Evolutionary conservation across 2,113 vertebrate species (phyloP).

Genomic region (Gasterosteus aculeatus): DNA sequence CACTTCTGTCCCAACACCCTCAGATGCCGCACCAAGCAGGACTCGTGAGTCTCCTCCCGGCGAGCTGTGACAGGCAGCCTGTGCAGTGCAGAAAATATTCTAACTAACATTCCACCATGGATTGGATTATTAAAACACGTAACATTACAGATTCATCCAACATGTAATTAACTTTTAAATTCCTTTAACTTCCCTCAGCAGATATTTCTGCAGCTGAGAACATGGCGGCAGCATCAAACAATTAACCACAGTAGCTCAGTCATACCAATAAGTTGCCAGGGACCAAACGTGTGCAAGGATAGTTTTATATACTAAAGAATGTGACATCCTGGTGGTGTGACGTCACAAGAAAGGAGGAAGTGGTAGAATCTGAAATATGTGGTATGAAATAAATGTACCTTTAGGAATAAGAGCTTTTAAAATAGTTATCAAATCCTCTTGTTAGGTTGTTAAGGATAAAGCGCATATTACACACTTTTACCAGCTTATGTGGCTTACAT

Average conservation of each 20-base stretch:
- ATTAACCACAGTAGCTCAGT: neutral
- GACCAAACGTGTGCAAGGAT: neutral
- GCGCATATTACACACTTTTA: neutral
- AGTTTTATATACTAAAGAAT: neutral
- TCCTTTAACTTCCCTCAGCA: neutral
- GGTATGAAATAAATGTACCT: neutral
- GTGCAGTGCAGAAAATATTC: constrained; percentile 39
- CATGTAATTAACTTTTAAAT: constrained; percentile 1
- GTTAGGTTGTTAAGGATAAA: neutral
- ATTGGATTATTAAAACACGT: constrained; percentile 16
- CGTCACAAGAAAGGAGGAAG: neutral
- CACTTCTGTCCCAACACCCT: constrained; percentile 71
- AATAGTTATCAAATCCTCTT: neutral
- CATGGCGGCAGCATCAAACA: neutral
- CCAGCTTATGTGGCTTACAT: neutral
- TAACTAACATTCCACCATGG: constrained; percentile 40
- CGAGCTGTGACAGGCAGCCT: constrained; percentile 68
- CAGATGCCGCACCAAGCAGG: constrained; percentile 63
- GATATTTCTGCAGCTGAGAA: neutral
- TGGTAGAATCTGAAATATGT: neutral
- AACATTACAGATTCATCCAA: neutral
- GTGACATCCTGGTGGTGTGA: neutral
- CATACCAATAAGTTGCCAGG: neutral
- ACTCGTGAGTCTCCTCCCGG: constrained; percentile 72
- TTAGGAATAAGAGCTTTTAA: neutral